These are phyloP conservation scores for Lucilia sericata DNA, from an alignment of 1,140 invertebrate genomes.

Conservation along the genomic window DNA sequence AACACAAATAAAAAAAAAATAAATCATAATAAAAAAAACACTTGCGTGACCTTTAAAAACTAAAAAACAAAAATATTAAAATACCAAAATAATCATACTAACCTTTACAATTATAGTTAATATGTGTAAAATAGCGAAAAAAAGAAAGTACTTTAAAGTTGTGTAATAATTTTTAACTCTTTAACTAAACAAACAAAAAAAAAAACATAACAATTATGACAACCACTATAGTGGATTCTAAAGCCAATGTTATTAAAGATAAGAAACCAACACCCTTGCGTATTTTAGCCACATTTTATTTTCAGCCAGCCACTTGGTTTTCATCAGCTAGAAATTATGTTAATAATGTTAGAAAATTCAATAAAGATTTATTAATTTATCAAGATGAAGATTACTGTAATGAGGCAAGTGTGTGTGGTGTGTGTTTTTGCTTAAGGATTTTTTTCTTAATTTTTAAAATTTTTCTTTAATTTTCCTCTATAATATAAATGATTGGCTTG, in stretches of 20 bases:
- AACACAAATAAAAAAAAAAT: background rate
- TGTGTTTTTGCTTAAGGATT: background rate
- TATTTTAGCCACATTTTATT: slow-evolving; percentile 38
- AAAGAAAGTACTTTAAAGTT: background rate
- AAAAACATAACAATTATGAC: background rate
- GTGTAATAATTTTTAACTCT: slow-evolving; percentile 25
- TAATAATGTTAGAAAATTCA: background rate
- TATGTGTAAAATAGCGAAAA: background rate
- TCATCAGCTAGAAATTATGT: background rate
- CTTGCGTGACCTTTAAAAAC: slow-evolving; percentile 1
- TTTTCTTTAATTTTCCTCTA: background rate
- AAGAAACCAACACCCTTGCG: slow-evolving; percentile 18
- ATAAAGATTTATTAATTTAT: slow-evolving; percentile 26
- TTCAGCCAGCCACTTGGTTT: slow-evolving; percentile 24
- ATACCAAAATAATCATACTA: too few relatives aligned
- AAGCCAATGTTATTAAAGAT: background rate
- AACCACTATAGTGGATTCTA: background rate
- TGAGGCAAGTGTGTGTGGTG: slow-evolving; percentile 37
- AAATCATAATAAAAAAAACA: background rate
- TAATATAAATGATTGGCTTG: background rate
- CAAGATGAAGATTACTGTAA: background rate
- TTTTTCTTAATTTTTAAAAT: background rate
- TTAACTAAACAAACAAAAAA: background rate
- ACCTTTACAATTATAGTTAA: background rate
- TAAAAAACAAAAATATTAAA: background rate